Percentiles rank a stretch among this genome's conserved stretches.
Conservation (phyloP, 2,888 invertebrate species). For the Eilema sororculum region DNA sequence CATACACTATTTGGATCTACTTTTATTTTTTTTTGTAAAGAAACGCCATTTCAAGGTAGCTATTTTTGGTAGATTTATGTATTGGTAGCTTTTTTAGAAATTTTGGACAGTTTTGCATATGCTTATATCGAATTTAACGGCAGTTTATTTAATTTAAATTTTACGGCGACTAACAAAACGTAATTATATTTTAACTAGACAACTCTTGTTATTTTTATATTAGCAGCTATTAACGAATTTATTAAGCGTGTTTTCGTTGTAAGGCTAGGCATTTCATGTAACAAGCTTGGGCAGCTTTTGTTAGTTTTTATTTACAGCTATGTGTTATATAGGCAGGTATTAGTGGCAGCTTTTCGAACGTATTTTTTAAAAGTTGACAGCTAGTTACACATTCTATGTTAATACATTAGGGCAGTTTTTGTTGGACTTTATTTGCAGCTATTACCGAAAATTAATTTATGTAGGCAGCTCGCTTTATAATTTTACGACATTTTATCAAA, state of each 20-base stretch:
- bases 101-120: background rate
- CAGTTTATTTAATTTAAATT: background rate
- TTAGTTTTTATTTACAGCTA: background rate
- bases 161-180: background rate
- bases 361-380: background rate
- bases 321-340: background rate
- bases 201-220: background rate
- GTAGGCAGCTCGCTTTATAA: background rate
- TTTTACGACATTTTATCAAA: background rate
- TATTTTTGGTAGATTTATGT: slow-evolving; percentile 1
- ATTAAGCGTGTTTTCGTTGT: background rate
- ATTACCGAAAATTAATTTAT: slow-evolving; percentile 2
- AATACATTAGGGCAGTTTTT: background rate
- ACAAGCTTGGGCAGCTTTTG: background rate
- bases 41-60: background rate
- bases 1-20: too few species aligned
- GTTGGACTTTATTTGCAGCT: background rate
- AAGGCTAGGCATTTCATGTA: background rate
- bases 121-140: background rate
- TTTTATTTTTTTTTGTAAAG: background rate
- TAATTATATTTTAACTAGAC: background rate
- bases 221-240: background rate
- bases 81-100: background rate
- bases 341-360: background rate
- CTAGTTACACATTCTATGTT: background rate